Evolutionary conservation across 2,888 invertebrate species (phyloP), one percentile per base, ranked within the genome.

Genomic region (Rotaria socialis): DNA sequence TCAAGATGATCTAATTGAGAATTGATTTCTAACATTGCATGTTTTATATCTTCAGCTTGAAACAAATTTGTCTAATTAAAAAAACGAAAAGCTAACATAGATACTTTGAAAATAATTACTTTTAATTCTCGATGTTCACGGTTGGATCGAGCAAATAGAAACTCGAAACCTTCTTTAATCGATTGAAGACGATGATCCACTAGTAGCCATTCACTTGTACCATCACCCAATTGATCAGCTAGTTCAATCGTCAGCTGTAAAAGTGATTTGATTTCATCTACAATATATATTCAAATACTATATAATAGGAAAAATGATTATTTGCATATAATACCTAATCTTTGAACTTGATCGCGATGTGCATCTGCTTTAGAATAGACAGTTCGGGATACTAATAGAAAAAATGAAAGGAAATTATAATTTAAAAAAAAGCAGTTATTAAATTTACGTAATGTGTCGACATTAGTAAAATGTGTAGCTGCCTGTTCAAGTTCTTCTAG

Each of bases 121-220:
- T 80, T 80, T 24, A 80, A n/a, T 80, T 80, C 80, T 47, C 80
- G 80, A 80, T 80, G 80, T 80, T 80, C 80, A n/a, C 80, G 43
- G 47, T 80, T 47, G 3, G 11, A 24, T 80, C 47, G 47, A 5
- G n/a, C 47, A 24, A 47, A 80, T 80, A 80, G n/a, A n/a, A 80
- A 47, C 4, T 47, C n/a, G n/a, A 80, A 80, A 14, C 4, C 47
- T 24, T 80, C 80, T n/a, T 80, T 43, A 10, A 80, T 47, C 6
- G 47, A n/a, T 43, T 80, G 43, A 24, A 80, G 24, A 47, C 80
- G 80, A n/a, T 47, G 80, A 24, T 80, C 80, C 24, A 80, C 47
- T 8, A 80, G 11, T n/a, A 80, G 41, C 80, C 47, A 80, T 80
- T 80, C 80, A 80, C 47, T 80, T 43, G 80, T 80, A 47, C 19